Base-by-base conservation (phyloP, 2,888 invertebrate species). In the Carabus problematicus region DNA sequence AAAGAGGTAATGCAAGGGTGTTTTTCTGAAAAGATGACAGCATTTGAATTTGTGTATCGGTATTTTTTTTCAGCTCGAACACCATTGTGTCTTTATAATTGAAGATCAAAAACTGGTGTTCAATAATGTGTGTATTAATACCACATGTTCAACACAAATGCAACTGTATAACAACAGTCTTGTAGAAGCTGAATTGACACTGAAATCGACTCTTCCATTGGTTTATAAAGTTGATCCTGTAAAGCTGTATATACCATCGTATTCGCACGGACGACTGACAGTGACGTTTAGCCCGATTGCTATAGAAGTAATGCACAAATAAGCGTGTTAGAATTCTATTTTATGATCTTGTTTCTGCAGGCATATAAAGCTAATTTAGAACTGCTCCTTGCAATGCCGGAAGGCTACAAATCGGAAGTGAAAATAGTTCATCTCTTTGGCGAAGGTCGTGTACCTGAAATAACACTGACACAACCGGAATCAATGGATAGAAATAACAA, bases 391-490 rank as follows among this genome's bases (percentile, higher is more conserved):
- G 73, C 75, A 41, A 61, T 77, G 42, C 78, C 79, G 2, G 58
- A 45, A 8, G 71, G 70, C 39, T 70, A 76, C 8, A 63, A 71
- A 14, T 42, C 71, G 1, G 72, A 74, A n/a, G 73, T 70, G 49
- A 71, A 80, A 2, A 67, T 66, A 3, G 71, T 84, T 12, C 75
- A 77, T 58, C 70, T 85, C 43, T 71, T 72, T 12, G 85, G 85
- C 0, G 81, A 82, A 72, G 80, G 82, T 42, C 80, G 79, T 63
- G 76, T 84, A 8, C 84, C 85, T n/a, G 79, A 82, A 76, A 76
- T 84, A 43, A 70, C 71, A 12, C 68, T 85, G 16, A 62, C 80
- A 3, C 75, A 82, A 19, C 83, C 84, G 0, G 7, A 40, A 9
- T 43, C 61, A 16, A 60, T 74, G 11, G 72, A 73, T 39, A 72